Percentiles rank a stretch among this genome's conserved stretches.
phyloP scores from a whole-genome alignment of 2,797 vertebrate species.

The Cheirogaleus major region DNA sequence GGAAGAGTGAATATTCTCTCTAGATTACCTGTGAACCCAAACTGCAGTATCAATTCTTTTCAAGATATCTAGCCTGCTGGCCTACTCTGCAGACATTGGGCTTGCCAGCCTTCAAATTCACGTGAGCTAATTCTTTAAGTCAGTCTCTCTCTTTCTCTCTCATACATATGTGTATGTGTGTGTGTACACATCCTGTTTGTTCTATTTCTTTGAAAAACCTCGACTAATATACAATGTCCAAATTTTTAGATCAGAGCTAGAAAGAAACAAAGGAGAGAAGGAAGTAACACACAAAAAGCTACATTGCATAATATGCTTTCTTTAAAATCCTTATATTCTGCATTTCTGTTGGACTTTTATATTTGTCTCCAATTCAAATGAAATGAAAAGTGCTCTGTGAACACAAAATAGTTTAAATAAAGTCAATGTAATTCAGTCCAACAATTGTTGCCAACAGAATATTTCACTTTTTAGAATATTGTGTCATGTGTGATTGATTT shows the following conservation, averaged over 20 bases:
- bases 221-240: background rate
- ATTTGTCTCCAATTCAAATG: background rate
- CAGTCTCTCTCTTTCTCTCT: background rate
- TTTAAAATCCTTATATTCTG: background rate
- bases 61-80: background rate
- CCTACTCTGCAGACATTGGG: background rate
- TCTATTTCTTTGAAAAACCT: background rate
- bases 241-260: background rate
- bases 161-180: fast-evolving
- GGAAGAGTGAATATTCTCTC: background rate
- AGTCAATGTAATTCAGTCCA: background rate
- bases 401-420: background rate
- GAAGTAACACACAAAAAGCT: background rate
- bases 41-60: background rate
- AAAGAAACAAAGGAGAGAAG: background rate
- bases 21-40: background rate
- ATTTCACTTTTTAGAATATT: background rate
- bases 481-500: background rate
- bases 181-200: background rate
- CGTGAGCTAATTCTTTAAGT: background rate
- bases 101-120: background rate
- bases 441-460: background rate
- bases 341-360: background rate
- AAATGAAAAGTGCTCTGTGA: background rate
- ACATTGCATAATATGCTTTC: background rate